These are phyloP conservation scores for Micropoecilia bifurca DNA, from an alignment of 2,797 vertebrate genomes.

Conservation along the genomic window DNA sequence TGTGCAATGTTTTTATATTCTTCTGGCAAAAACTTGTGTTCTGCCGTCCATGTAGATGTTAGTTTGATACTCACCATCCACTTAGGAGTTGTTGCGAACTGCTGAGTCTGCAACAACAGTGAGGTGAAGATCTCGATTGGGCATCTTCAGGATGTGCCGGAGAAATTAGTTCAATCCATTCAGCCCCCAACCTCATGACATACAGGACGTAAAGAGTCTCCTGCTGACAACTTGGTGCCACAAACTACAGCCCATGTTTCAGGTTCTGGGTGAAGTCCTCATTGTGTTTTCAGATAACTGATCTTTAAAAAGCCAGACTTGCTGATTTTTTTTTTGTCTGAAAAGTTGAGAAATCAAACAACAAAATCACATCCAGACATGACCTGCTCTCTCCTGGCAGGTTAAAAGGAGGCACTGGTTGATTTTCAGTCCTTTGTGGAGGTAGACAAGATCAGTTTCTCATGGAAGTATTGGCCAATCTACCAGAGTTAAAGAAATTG, in stretches of 20 bases:
- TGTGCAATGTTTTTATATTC: background rate
- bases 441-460: background rate
- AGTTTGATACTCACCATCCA: background rate
- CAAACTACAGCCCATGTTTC: background rate
- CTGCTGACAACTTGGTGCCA: background rate
- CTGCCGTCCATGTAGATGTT: background rate
- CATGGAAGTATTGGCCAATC: background rate
- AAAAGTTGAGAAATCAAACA: background rate
- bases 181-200: background rate
- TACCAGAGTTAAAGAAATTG: background rate
- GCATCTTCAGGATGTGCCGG: background rate
- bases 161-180: background rate
- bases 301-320: background rate
- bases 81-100: background rate
- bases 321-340: too few species aligned
- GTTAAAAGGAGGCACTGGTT: background rate
- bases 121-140: background rate
- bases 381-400: background rate
- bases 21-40: background rate
- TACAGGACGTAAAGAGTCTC: background rate
- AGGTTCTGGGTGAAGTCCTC: background rate
- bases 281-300: background rate
- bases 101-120: too few species aligned
- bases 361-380: background rate
- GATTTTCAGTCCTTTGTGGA: background rate